Evolutionary conservation across 2,797 vertebrate species (phyloP).

Genomic region (Lacerta bilineata): DNA sequence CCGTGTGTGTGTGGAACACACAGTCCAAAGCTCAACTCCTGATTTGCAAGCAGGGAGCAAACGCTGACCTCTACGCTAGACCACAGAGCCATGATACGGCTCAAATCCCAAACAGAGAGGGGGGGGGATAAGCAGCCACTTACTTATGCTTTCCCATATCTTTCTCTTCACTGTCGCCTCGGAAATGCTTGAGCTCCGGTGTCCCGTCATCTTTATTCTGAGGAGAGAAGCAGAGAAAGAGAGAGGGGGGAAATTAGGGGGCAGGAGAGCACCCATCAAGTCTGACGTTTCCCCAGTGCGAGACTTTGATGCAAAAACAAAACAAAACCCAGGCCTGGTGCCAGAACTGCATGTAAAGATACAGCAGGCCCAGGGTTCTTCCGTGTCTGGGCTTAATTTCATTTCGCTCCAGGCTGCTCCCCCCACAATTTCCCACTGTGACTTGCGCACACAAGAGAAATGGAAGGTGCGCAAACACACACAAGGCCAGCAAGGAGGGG

Average conservation of each 20-base stretch:
- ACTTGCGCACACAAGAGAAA: accelerated
- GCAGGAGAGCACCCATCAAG: neutral
- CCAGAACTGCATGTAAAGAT: no score
- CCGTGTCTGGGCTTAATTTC: accelerated
- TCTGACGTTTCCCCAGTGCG: neutral
- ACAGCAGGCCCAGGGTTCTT: neutral
- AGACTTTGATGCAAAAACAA: neutral
- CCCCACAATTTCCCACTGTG: neutral
- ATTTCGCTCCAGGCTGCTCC: neutral
- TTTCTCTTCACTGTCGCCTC: slow-evolving; percentile 79
- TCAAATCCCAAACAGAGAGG: neutral
- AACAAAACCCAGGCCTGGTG: neutral
- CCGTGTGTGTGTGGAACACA: no score
- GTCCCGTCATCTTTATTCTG: slow-evolving; percentile 84
- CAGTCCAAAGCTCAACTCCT: neutral
- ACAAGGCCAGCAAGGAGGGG: neutral
- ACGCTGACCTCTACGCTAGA: neutral
- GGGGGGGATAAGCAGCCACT: neutral
- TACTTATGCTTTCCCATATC: slow-evolving; percentile 83
- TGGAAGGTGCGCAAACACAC: neutral
- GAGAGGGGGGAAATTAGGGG: neutral
- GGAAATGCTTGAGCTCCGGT: slow-evolving; percentile 82
- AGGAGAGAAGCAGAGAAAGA: neutral
- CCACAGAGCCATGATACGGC: accelerated
- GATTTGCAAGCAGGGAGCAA: neutral